Conservation (phyloP, 2,797 vertebrate genomes). For the Kryptopterus vitreolus region DNA sequence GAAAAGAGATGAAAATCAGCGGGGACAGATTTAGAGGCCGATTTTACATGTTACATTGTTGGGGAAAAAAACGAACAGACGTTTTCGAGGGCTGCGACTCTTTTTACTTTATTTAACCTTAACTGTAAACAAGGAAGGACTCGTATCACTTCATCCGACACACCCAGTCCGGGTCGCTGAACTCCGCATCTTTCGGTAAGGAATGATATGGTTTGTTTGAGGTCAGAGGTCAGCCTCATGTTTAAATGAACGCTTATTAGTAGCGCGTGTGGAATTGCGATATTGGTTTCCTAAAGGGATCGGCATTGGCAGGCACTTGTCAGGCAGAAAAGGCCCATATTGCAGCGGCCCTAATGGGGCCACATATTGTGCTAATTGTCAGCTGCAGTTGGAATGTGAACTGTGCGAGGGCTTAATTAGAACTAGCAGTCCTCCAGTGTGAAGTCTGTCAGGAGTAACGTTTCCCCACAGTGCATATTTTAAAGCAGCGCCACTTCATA, state of each 20-base stretch:
- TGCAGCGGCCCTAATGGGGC: constrained; percentile 40
- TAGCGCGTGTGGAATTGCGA: constrained; percentile 36
- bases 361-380: constrained; percentile 56
- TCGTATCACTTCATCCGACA: neutral
- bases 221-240: constrained; percentile 51
- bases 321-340: constrained; percentile 39
- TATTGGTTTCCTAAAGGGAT: constrained; percentile 51
- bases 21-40: constrained; percentile 29
- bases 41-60: constrained; percentile 22
- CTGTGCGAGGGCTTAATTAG: constrained; percentile 54
- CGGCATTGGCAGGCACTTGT: constrained; percentile 51
- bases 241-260: constrained; percentile 53
- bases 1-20: constrained; percentile 19
- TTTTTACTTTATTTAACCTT: constrained; percentile 10
- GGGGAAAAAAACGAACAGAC: constrained; percentile 15
- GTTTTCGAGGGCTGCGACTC: neutral
- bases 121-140: neutral
- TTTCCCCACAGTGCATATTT: constrained; percentile 43
- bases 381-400: constrained; percentile 53
- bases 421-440: constrained; percentile 46
- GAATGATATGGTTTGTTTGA: constrained; percentile 21
- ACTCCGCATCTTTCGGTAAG: neutral
- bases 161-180: neutral
- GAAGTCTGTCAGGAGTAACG: constrained; percentile 48
- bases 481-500: constrained; percentile 30